Evolutionary conservation across 2,113 vertebrate genomes (phyloP).

Genomic region (Callocephalon fimbriatum): DNA sequence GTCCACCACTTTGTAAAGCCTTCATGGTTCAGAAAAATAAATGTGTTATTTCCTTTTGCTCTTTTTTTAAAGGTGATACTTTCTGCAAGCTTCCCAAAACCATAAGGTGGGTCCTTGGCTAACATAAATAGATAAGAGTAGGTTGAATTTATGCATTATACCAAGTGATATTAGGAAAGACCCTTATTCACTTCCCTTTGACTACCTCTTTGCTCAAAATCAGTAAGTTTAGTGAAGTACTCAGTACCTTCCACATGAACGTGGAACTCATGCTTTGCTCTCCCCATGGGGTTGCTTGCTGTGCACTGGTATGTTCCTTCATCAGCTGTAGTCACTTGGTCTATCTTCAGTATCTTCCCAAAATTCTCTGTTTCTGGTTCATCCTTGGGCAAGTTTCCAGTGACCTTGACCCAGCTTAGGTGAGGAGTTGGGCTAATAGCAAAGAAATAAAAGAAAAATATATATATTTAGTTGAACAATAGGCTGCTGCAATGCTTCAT

Average conservation of each 20-base stretch:
- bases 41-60: not conserved
- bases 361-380: conserved; percentile 79
- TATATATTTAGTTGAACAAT: not conserved
- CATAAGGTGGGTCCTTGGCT: not conserved
- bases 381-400: conserved; percentile 70
- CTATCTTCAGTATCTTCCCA: conserved; percentile 85
- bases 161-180: rapidly evolving
- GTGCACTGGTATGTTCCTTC: conserved; percentile 88
- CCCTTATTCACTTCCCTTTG: not conserved
- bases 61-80: not conserved
- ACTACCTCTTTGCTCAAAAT: not conserved
- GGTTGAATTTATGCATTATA: not conserved
- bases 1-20: not conserved
- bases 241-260: conserved; percentile 89
- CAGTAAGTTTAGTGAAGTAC: not conserved
- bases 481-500: not conserved
- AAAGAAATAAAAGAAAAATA: not conserved
- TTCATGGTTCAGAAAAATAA: not conserved
- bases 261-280: conserved; percentile 80
- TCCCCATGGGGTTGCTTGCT: conserved; percentile 84
- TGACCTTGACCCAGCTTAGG: conserved; percentile 86
- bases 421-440: conserved; percentile 87
- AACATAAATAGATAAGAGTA: not conserved
- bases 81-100: not conserved
- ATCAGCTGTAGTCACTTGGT: conserved; percentile 79